Evolutionary conservation across 2,888 invertebrate species (phyloP).

Genomic region (Scrobipalpa atriplicella): DNA sequence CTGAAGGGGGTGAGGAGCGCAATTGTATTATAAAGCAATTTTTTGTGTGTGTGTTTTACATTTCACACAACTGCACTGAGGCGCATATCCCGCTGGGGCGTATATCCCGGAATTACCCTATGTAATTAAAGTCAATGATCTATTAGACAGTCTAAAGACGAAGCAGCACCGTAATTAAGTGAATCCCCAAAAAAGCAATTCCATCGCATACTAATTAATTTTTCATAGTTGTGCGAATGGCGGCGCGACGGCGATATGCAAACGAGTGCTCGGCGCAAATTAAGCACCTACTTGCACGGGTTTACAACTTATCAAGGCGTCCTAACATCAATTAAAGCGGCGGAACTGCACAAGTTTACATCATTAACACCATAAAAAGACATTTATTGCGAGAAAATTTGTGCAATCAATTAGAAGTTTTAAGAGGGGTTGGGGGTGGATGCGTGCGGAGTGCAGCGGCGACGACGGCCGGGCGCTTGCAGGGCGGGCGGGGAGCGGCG

Average conservation of each 20-base stretch:
- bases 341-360: constrained; percentile 77
- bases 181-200: constrained; percentile 52
- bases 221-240: constrained; percentile 57
- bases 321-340: constrained; percentile 72
- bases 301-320: constrained; percentile 60
- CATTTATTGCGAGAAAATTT: constrained; percentile 82
- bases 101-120: too few species aligned
- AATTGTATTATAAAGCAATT: too few species aligned
- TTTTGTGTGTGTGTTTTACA: too few species aligned
- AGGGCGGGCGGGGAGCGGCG: constrained; percentile 44
- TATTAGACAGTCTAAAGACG: constrained; percentile 8
- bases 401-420: constrained; percentile 83
- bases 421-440: constrained; percentile 67
- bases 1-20: too few species aligned
- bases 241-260: constrained; percentile 58
- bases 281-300: constrained; percentile 46
- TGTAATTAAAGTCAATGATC: too few species aligned
- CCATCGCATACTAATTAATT: constrained; percentile 63
- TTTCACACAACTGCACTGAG: too few species aligned
- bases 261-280: constrained; percentile 52
- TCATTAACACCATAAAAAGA: constrained; percentile 81
- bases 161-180: constrained; percentile 28
- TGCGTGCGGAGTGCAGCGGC: constrained; percentile 74
- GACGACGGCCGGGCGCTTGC: constrained; percentile 48
- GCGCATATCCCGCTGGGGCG: too few species aligned